Evolutionary conservation across 2,888 invertebrate species (phyloP).

Genomic region (Lingula anatina): DNA sequence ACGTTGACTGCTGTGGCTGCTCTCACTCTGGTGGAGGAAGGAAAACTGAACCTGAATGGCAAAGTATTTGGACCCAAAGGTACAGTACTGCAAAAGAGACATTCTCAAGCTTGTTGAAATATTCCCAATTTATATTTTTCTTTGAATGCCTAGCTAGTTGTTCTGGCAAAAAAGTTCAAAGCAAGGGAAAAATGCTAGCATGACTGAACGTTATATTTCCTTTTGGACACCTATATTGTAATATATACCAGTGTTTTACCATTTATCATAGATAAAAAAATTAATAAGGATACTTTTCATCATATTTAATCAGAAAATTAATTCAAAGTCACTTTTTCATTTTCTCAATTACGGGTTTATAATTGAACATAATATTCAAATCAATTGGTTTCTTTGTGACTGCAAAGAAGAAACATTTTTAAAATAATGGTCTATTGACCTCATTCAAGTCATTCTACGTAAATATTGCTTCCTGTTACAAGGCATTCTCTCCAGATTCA

Average conservation of each 20-base stretch:
- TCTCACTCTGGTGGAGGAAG: constrained; percentile 23
- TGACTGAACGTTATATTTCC: background rate
- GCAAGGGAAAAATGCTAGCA: background rate
- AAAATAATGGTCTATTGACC: no score
- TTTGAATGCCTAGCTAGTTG: background rate
- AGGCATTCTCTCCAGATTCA: constrained; percentile 19
- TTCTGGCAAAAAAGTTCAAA: background rate
- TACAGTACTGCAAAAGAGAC: no score
- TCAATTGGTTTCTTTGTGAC: no score
- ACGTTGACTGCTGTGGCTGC: constrained; percentile 32
- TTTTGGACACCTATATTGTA: background rate
- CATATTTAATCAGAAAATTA: no score
- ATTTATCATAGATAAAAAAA: no score
- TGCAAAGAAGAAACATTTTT: no score
- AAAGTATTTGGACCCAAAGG: constrained; percentile 30
- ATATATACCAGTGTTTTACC: background rate
- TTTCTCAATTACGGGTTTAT: no score
- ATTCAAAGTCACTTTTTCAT: no score
- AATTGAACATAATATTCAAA: no score
- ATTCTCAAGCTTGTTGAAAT: background rate
- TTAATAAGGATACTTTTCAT: no score
- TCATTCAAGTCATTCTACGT: no score
- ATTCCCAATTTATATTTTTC: background rate
- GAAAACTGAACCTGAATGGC: constrained; percentile 16
- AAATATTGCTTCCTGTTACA: background rate